Evolutionary conservation across 2,888 invertebrate species (phyloP), one percentile per base, ranked within the genome.

Genomic region (Panzeria rudis): DNA sequence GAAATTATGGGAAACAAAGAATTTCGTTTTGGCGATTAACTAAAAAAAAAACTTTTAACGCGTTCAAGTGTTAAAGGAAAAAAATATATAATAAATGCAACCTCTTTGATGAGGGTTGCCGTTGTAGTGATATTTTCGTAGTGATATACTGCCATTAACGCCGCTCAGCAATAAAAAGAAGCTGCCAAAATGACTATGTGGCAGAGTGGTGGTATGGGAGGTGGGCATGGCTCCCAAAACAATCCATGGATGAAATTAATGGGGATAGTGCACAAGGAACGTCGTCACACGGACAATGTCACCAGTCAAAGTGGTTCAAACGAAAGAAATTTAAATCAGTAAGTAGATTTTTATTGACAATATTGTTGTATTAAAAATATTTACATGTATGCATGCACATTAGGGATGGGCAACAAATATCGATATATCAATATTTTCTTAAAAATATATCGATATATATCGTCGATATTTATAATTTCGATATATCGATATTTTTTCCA

Each of bases 201-300:
- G 96, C 95, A 95, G 94, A 95, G 95, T 93, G 94, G 94, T 92
- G 95, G 95, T 93, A 95, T 95, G 94, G 95, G 95, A 89, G 95
- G 95, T 92, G 95, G 95, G 93, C 95, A 95, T 94, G 95, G 95
- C 91, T 95, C 95, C 93, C 95, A 95, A 92, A 96, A 96, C 94
- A 96, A 96, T 93, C 96, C 96, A 90, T 96, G 96, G 96, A 95
- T 96, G 95, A 96, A 96, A 92, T 93, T 96, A 88, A 96, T 96
- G 96, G 96, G 96, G 91, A 96, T 96, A 90, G 95, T 96, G 89
- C 96, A 96, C 93, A 95, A 96, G 93, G 95, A 96, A 91, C 93
- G 95, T 86, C 93, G 95, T 81, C 95, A 95, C 91, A 94, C 95
- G 93, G 95, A 95, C 87, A 94, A 94, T 83, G 92, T 93, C 87